Base-by-base conservation (phyloP, 2,888 invertebrate species). In the Caenorhabditis plicata region DNA sequence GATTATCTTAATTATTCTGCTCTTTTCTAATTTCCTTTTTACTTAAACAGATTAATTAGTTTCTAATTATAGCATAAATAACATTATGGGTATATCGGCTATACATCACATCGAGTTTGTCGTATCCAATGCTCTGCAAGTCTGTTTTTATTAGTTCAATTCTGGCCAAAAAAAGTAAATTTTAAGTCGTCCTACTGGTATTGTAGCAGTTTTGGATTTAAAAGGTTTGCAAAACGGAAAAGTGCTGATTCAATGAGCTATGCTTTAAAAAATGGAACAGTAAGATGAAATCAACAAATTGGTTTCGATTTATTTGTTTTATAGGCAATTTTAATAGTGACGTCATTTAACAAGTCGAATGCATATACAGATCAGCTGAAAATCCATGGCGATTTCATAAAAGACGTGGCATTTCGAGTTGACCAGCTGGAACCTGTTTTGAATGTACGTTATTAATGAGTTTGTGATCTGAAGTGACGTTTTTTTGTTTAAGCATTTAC, bases 341-440 rank as follows among this genome's bases (percentile, higher is more conserved):
- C 90, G 78, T 90, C 92, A 0, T 87, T 91, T 29, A 90, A 94
- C 13, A n/a, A 32, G n/a, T 26, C 26, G 8, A 62, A 55, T 23
- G 17, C 75, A 88, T 89, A 65, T 89, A 88, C 88, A 4, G 84
- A 85, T 43, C 91, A 94, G 82, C 83, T 94, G 57, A 86, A 88
- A 0, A 87, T 86, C 70, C 96, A 98, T 81, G 96, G 96, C 0
- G 96, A 96, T 84, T 94, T 92, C 58, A 95, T 92, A 23, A 92
- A 91, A 78, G 94, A 95, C 81, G 87, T 98, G 22, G 92, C 94
- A 2, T 95, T 98, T 82, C 85, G 87, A 60, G 96, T 98, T 2
- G 90, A 95, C 81, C 90, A 94, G 81, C 85, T 96, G 66, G 90
- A 92, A 73, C 87, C 86, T 29, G 92, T 96, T 61, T 85, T 93